Conservation (phyloP, 2,797 vertebrate species). For the Channa striata region DNA sequence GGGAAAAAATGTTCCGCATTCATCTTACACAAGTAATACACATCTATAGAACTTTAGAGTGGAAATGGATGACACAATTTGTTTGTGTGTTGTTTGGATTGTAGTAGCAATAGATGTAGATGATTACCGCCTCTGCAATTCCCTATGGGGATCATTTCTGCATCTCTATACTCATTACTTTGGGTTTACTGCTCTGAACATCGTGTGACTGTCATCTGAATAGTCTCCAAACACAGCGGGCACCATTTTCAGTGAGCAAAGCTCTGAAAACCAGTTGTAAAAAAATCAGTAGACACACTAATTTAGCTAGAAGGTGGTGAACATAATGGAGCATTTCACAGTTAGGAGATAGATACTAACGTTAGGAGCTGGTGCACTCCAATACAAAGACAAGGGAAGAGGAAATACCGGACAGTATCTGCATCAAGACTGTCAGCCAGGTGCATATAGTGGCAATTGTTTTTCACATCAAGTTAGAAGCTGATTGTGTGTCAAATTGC, state of each 20-base stretch:
- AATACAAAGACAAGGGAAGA: constrained; percentile 6
- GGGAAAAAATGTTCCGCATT: background rate
- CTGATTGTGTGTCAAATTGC: background rate
- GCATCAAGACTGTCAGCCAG: background rate
- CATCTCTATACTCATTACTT: constrained; percentile 13
- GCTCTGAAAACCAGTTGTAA: constrained; percentile 1
- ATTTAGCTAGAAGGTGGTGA: constrained; percentile 20
- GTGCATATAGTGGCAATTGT: background rate
- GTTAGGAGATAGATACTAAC: constrained; percentile 22
- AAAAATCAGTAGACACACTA: constrained; percentile 27
- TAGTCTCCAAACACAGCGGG: constrained; percentile 1
- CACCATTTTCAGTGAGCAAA: constrained; percentile 3
- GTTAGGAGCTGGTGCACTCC: constrained; percentile 10
- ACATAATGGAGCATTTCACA: constrained; percentile 18
- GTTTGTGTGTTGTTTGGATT: background rate
- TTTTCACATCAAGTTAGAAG: background rate
- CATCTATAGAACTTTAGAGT: too few relatives aligned
- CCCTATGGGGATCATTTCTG: background rate
- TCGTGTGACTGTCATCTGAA: constrained; percentile 9
- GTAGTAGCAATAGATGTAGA: background rate
- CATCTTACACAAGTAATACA: too few relatives aligned
- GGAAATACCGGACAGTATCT: constrained; percentile 3
- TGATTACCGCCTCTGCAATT: constrained; percentile 6
- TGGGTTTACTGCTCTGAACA: background rate
- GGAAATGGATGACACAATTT: too few relatives aligned